These are phyloP conservation scores for Pangasianodon gigas DNA, from an alignment of 2,113 vertebrate genomes.

Conservation along the genomic window DNA sequence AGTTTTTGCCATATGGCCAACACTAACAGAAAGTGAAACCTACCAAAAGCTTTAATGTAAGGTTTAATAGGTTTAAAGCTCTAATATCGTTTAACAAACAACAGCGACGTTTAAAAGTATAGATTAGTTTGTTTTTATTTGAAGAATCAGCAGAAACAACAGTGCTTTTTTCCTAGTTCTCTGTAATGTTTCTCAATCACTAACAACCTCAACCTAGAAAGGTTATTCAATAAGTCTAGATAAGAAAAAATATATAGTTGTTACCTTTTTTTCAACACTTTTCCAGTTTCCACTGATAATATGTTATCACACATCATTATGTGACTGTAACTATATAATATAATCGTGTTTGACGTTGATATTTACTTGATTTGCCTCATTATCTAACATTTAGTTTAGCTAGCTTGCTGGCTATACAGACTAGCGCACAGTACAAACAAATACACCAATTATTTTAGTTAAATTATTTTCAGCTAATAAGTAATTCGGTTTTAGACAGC, in stretches of 20 bases:
- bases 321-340: not conserved
- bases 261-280: not conserved
- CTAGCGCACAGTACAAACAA: not conserved
- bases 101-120: not conserved
- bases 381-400: not conserved
- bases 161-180: not conserved
- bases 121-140: not conserved
- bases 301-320: too few relatives aligned
- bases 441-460: not conserved
- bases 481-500: not conserved
- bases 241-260: not conserved
- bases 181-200: not conserved
- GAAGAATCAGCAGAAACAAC: not conserved
- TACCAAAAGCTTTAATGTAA: too few relatives aligned
- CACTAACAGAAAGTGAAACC: not conserved
- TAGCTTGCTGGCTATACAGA: not conserved
- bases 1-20: not conserved
- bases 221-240: not conserved
- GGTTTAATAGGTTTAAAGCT: not conserved
- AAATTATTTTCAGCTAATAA: not conserved
- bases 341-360: not conserved
- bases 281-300: not conserved
- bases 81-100: not conserved
- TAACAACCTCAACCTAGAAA: not conserved
- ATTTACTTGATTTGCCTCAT: not conserved